Conservation (phyloP, 2,888 invertebrate species). For the Microchrysa polita region DNA sequence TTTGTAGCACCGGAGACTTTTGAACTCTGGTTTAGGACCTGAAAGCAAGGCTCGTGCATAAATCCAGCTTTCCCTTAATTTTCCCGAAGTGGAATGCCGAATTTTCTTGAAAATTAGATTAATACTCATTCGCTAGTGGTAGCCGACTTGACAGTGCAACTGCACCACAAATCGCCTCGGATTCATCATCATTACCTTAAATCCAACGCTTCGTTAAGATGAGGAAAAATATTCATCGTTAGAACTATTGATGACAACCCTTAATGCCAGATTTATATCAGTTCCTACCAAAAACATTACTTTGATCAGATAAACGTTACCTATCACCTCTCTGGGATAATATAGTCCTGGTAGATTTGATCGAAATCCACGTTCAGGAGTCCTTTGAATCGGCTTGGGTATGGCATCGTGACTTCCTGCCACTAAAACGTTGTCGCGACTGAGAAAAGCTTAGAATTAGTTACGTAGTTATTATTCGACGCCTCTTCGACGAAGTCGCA, state of each 20-base stretch:
- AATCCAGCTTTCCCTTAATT: too few relatives aligned
- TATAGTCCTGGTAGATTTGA: slow-evolving; percentile 67
- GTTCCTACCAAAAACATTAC: slow-evolving; percentile 67
- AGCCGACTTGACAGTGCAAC: too few relatives aligned
- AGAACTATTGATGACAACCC: slow-evolving; percentile 76
- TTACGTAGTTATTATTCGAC: too few relatives aligned
- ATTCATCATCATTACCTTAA: slow-evolving; percentile 60
- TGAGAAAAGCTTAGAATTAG: neutral
- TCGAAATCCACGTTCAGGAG: slow-evolving; percentile 77
- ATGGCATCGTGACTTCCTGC: neutral
- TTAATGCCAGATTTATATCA: slow-evolving; percentile 78
- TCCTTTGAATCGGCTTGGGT: slow-evolving; percentile 71
- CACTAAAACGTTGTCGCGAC: neutral
- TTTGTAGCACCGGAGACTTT: too few relatives aligned
- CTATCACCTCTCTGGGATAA: slow-evolving; percentile 66
- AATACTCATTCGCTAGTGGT: too few relatives aligned
- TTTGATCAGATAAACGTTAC: neutral
- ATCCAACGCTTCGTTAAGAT: slow-evolving; percentile 71
- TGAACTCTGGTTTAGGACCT: too few relatives aligned
- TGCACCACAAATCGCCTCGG: too few relatives aligned
- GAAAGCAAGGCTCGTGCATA: too few relatives aligned
- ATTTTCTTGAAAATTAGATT: too few relatives aligned
- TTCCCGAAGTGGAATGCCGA: too few relatives aligned
- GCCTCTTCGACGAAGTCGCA: too few relatives aligned
- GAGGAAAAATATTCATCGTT: slow-evolving; percentile 81